phyloP scores from a whole-genome alignment of 1,140 invertebrate species.

The Lasioglossum albipes region DNA sequence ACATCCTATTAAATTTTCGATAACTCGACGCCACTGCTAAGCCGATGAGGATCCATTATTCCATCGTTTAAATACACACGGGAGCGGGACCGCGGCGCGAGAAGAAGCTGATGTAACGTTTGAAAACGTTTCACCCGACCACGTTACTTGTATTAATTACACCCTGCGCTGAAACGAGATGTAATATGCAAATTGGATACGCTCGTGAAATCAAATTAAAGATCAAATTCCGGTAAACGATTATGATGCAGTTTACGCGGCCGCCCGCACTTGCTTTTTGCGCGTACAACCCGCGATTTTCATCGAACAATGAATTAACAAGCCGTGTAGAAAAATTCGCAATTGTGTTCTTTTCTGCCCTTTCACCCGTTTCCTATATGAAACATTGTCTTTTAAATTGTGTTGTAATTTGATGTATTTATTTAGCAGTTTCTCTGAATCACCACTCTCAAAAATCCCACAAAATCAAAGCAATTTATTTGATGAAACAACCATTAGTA shows the following conservation, averaged over 20 bases:
- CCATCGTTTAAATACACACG: conserved; percentile 25
- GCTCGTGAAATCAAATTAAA: conserved; percentile 24
- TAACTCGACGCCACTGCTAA: background rate
- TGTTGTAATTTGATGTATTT: too few species aligned
- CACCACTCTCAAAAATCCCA: too few species aligned
- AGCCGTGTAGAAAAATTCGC: background rate
- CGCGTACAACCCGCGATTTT: background rate
- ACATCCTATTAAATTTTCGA: conserved; percentile 38
- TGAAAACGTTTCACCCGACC: conserved; percentile 16
- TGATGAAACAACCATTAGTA: too few species aligned
- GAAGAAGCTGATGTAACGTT: conserved; percentile 1
- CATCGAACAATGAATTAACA: background rate
- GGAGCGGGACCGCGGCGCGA: background rate
- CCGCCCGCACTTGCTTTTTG: background rate
- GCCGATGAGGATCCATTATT: conserved; percentile 29
- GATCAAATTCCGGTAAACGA: conserved; percentile 23
- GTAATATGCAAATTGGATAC: conserved; percentile 29
- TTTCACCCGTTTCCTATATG: too few species aligned
- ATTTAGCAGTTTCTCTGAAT: too few species aligned
- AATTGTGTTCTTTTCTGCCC: background rate
- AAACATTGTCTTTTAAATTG: too few species aligned
- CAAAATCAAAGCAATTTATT: too few species aligned
- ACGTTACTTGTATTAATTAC: conserved; percentile 22
- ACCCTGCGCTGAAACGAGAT: background rate
- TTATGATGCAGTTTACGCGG: conserved; percentile 8